Evolutionary conservation across 2,113 vertebrate genomes (phyloP), one percentile per base, ranked within the genome.

Genomic region (Philantomba maxwellii): DNA sequence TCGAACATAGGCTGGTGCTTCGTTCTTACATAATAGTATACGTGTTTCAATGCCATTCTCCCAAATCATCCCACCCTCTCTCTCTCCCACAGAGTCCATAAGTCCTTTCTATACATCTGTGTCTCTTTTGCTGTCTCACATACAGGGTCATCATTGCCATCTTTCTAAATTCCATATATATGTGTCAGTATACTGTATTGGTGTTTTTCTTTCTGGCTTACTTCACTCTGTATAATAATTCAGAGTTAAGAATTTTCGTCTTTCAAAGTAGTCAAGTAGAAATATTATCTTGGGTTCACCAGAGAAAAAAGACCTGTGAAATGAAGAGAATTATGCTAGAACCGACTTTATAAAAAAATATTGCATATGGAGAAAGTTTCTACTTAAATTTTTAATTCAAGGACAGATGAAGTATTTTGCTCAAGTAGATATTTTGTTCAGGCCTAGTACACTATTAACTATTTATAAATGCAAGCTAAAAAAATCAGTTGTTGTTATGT

Each of bases 171-270:
- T n/a, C n/a, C n/a, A n/a, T n/a, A n/a, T n/a, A n/a, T n/a, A n/a
- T n/a, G n/a, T n/a, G n/a, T n/a, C n/a, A n/a, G n/a, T n/a, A n/a
- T n/a, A n/a, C n/a, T n/a, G n/a, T n/a, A n/a, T n/a, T n/a, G n/a
- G n/a, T n/a, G n/a, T n/a, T n/a, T n/a, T n/a, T n/a, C n/a, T n/a
- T n/a, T n/a, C n/a, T n/a, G n/a, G n/a, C n/a, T n/a, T n/a, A n/a
- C n/a, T n/a, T n/a, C n/a, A n/a, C n/a, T n/a, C n/a, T n/a, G n/a
- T n/a, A n/a, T n/a, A n/a, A n/a, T n/a, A n/a, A n/a, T n/a, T n/a
- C 82, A 94, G 7, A 93, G 23, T 28, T 94, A 8, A 97, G 89
- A 93, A 55, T 12, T 60, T 93, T 87, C 58, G 66, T 93, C 73
- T 78, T 51, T 91, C 90, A 25, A 91, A 81, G 8, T n/a, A 97